A percentile compares a stretch with the other conserved stretches of the same genome.
These are phyloP conservation scores for Macrotus californicus DNA, from an alignment of 2,113 vertebrate species.

Conservation along the genomic window DNA sequence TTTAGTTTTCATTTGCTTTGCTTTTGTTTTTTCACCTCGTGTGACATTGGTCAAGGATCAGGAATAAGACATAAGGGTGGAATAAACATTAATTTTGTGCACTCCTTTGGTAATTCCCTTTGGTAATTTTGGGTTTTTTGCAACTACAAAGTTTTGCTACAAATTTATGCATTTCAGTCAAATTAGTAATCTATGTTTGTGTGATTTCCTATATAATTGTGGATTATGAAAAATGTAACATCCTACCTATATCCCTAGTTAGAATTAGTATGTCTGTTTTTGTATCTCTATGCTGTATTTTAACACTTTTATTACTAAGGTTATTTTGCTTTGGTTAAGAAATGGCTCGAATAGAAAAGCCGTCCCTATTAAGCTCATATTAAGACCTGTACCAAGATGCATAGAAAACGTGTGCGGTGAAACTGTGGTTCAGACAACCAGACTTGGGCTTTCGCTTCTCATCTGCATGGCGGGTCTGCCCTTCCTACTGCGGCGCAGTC, in stretches of 20 bases:
- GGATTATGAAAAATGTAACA: conserved; percentile 82
- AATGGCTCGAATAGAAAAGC: conserved; percentile 85
- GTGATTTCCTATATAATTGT: conserved; percentile 85
- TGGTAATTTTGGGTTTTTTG: conserved; percentile 85
- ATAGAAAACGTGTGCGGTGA: conserved; percentile 92
- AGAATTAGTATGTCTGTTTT: conserved; percentile 85
- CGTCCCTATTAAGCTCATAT: conserved; percentile 86
- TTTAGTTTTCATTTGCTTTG: conserved; percentile 78
- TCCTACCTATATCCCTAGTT: conserved; percentile 89
- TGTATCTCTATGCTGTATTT: conserved; percentile 86
- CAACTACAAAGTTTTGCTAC: conserved; percentile 88
- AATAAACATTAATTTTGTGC: conserved; percentile 90
- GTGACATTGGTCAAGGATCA: conserved; percentile 86
- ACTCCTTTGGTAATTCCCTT: conserved; percentile 90
- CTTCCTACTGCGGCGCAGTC: conserved; percentile 78
- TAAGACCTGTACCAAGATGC: conserved; percentile 90
- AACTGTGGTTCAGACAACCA: conserved; percentile 86
- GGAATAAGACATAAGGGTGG: conserved; percentile 84
- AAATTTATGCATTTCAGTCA: conserved; percentile 89
- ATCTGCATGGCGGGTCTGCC: conserved; percentile 77
- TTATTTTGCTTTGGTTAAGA: conserved; percentile 88
- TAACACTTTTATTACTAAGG: conserved; percentile 85
- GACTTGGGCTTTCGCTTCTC: conserved; percentile 86
- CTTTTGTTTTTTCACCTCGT: conserved; percentile 77
- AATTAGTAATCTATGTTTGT: conserved; percentile 84